A percentile compares a stretch with the other conserved stretches of the same genome.
These are phyloP conservation scores for Pentamera pediparva DNA, from an alignment of 53 echinoderm and acorn worm species.

Conservation along the genomic window DNA sequence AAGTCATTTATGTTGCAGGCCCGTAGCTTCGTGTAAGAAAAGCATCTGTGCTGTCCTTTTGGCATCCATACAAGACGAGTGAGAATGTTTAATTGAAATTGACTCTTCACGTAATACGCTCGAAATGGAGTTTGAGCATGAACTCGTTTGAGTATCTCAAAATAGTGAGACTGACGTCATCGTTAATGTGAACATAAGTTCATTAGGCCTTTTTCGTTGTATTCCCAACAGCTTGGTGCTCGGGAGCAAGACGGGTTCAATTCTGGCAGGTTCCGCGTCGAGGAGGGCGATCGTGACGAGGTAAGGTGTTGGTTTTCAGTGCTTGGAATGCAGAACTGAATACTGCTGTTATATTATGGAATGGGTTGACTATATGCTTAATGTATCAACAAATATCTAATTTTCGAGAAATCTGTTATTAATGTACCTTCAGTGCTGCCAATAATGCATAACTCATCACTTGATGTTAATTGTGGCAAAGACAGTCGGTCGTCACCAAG, in stretches of 20 bases:
- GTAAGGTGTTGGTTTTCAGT: constrained; percentile 34
- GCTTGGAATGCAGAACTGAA: no score
- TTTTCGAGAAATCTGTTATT: no score
- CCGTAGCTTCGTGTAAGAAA: no score
- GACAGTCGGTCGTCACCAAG: no score
- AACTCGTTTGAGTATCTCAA: neutral
- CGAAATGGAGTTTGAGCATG: neutral
- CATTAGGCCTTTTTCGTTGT: neutral
- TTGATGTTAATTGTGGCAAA: neutral
- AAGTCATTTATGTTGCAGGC: no score
- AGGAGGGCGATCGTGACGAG: constrained; percentile 93
- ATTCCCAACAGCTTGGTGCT: constrained; percentile 63
- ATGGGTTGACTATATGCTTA: no score
- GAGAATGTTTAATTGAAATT: neutral
- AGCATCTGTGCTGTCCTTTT: no score
- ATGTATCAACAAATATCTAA: no score
- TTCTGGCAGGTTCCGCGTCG: constrained; percentile 82
- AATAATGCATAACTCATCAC: neutral
- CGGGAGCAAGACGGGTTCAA: constrained; percentile 76
- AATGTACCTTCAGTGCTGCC: no score
- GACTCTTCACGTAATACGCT: neutral
- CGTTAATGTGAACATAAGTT: neutral
- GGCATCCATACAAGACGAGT: no score
- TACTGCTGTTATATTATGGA: no score
- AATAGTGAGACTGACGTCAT: neutral